Conservation (phyloP, 1,140 invertebrate species). For the Dinoponera quadriceps region DNA sequence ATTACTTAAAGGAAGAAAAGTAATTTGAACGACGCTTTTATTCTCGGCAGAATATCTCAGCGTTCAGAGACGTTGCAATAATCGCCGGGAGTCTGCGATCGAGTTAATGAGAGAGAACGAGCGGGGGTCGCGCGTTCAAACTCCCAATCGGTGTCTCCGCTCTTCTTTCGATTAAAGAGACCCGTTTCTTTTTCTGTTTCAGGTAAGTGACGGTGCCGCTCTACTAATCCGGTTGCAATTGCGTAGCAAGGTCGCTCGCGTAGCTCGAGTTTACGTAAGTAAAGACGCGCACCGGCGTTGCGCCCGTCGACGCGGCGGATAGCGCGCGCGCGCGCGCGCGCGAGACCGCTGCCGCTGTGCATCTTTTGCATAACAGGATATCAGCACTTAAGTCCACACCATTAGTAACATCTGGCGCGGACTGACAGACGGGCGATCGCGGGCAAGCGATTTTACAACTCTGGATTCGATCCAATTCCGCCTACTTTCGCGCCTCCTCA, state of each 20-base stretch:
- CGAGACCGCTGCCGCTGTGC: background rate
- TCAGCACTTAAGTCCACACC: constrained; percentile 20
- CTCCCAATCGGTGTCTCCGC: background rate
- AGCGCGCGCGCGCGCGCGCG: background rate
- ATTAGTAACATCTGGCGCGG: constrained; percentile 24
- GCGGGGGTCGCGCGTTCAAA: background rate
- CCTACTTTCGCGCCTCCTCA: background rate
- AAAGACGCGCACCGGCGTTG: background rate
- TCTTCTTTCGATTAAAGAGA: background rate
- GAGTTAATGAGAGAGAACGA: too few relatives aligned
- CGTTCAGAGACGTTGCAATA: too few relatives aligned
- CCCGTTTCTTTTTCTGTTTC: constrained; percentile 23
- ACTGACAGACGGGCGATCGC: background rate
- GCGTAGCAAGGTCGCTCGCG: constrained; percentile 17
- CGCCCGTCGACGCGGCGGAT: too few relatives aligned
- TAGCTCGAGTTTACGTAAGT: constrained; percentile 48
- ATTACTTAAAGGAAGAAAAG: too few relatives aligned
- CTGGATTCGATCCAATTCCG: constrained; percentile 27
- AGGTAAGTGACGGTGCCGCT: constrained; percentile 37
- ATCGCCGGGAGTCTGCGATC: too few relatives aligned
- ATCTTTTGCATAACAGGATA: constrained; percentile 20
- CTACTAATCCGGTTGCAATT: constrained; percentile 19
- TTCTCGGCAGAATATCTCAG: too few relatives aligned
- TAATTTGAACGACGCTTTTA: too few relatives aligned
- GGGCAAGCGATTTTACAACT: constrained; percentile 5